Evolutionary conservation across 2,888 invertebrate genomes (phyloP).

Genomic region (Epinotia nisella): DNA sequence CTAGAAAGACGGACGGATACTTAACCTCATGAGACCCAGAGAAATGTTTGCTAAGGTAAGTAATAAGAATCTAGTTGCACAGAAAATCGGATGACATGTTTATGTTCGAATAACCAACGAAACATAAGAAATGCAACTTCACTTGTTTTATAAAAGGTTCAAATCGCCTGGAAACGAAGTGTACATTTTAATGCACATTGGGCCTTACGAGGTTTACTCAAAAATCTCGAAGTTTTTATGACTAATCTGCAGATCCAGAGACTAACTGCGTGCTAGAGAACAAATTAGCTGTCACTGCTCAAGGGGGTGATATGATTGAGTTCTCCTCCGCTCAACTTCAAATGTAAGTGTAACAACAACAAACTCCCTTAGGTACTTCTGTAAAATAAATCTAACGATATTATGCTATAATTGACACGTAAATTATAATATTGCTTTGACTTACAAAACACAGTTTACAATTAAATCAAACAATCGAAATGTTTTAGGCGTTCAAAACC

Average conservation of each 20-base stretch:
- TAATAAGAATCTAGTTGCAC: too few species aligned
- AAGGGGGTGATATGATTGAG: not conserved
- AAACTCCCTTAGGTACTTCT: not conserved
- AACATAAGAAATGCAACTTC: too few species aligned
- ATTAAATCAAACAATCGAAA: not conserved
- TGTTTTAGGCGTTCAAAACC: not conserved
- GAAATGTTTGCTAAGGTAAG: too few species aligned
- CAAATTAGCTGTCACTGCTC: not conserved
- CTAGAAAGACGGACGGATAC: too few species aligned
- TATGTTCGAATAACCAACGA: too few species aligned
- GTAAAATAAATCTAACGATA: constrained; percentile 2
- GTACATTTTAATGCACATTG: too few species aligned
- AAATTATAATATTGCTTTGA: constrained; percentile 11
- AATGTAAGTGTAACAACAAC: not conserved
- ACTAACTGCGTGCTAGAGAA: not conserved
- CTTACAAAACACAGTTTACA: not conserved
- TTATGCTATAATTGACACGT: constrained; percentile 25
- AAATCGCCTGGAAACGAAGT: too few species aligned
- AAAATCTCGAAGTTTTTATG: not conserved
- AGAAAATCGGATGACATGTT: too few species aligned
- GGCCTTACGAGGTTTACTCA: not conserved
- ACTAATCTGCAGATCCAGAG: not conserved
- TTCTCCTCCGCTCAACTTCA: not conserved
- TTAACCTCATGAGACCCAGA: too few species aligned
- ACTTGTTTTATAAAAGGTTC: too few species aligned